Conservation (phyloP, 2,888 invertebrate genomes). For the Zygothrica quintamaculata region DNA sequence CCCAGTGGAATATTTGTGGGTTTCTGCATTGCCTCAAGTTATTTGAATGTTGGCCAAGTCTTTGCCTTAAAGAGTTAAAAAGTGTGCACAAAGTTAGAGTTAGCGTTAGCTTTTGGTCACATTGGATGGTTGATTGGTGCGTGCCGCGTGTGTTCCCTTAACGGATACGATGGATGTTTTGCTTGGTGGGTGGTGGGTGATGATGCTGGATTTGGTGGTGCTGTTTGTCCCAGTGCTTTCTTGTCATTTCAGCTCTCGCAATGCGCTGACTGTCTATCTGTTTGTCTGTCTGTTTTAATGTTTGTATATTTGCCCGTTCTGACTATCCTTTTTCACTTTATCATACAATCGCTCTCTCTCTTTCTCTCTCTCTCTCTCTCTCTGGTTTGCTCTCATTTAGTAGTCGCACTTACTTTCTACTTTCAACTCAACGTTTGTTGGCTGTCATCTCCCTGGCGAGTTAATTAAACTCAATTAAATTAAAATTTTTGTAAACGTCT, state of each 20-base stretch:
- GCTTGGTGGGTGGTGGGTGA: background rate
- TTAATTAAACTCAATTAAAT: constrained; percentile 84
- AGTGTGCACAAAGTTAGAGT: background rate
- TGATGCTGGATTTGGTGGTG: background rate
- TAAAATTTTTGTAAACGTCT: constrained; percentile 76
- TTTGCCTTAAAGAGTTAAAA: background rate
- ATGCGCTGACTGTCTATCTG: constrained; percentile 3
- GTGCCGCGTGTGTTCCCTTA: constrained; percentile 7
- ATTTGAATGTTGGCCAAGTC: too few species aligned
- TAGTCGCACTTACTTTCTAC: constrained; percentile 10
- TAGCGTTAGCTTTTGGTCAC: background rate
- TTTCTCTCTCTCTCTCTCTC: constrained; percentile 5
- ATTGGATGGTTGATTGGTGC: constrained; percentile 39
- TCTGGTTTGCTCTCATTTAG: constrained; percentile 5
- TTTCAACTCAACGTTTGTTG: constrained; percentile 49
- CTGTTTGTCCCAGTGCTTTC: constrained; percentile 1
- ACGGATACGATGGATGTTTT: background rate
- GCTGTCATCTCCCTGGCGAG: constrained; percentile 80
- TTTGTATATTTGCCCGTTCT: constrained; percentile 9
- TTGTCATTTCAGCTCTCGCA: background rate
- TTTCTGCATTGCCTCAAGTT: constrained; percentile 55
- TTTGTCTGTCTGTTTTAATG: background rate
- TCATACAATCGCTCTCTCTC: constrained; percentile 6
- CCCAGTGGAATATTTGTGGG: constrained; percentile 38
- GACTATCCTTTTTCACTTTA: constrained; percentile 40